Evolutionary conservation across 2,113 vertebrate species (phyloP), one percentile per base, ranked within the genome.

Genomic region (Calyptomena viridis): DNA sequence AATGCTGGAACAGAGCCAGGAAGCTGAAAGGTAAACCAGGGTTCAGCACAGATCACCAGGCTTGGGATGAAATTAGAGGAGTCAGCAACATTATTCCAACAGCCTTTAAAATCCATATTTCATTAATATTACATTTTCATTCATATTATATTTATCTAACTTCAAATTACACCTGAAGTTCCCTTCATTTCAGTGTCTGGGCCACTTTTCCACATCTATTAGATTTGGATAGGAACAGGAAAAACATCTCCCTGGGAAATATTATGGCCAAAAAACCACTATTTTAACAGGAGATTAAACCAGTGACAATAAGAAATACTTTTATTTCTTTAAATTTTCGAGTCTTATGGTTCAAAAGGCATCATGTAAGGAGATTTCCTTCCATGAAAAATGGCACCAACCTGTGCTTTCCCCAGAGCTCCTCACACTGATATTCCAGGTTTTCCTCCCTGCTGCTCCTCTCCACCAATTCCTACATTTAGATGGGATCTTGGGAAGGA

Each of bases 101-200:
- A 93, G 81, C 85, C 76, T 90, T 90, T 93, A 63, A 66, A 87
- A 93, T 20, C 85, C 58, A 2, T 33, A 75, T 50, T 8, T 28
- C 84, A 95, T 95, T 91, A 94, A 96, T 95, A 94, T 93, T 84
- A 31, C 84, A 89, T 91, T 82, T 63, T 22, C 30, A 25, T 55
- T 79, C 92, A 83, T 85, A 53, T 87, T 84, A 11, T 30, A 84
- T 89, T 84, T 81, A 79, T 68, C 44, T 13, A 23, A 53, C 75
- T 80, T 50, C 71, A 53, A 87, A 93, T 82, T 63, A 53, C 83
- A 62, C 58, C 56, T 90, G 88, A 80, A 62, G 40, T 19, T 55
- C 33, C 91, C 89, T 91, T 87, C 59, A 25, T 58, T 89, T 73
- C 1, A 9, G 53, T 5, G 8, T 6, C 89, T n/a, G 1, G 2